Conservation (phyloP, 2,797 vertebrate species). For the Phalanger gymnotis region DNA sequence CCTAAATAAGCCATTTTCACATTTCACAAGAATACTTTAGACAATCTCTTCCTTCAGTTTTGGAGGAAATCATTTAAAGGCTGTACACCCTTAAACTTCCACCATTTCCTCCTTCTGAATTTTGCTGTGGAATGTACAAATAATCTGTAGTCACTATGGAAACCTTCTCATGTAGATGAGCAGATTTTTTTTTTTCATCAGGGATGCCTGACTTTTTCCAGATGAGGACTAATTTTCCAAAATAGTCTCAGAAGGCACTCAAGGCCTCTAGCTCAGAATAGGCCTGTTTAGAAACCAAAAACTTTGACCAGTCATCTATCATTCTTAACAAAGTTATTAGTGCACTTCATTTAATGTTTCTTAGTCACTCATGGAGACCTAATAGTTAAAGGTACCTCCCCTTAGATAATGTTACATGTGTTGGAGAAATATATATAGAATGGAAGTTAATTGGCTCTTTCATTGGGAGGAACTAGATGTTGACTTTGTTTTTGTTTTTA, state of each 20-base stretch:
- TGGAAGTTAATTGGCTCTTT: neutral
- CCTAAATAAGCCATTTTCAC: neutral
- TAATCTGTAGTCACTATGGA: neutral
- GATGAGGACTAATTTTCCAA: neutral
- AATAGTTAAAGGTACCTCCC: neutral
- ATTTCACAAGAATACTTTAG: neutral
- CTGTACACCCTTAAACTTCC: neutral
- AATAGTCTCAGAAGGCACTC: neutral
- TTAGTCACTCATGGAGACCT: neutral
- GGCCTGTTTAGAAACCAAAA: neutral
- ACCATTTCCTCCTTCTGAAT: neutral
- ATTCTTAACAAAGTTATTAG: neutral
- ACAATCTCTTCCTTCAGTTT: neutral
- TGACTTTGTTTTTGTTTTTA: neutral
- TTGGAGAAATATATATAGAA: neutral
- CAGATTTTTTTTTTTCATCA: neutral
- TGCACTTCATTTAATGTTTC: neutral
- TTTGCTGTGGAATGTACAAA: neutral
- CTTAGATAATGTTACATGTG: neutral
- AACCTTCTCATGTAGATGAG: neutral
- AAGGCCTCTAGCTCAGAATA: neutral
- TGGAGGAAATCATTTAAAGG: neutral
- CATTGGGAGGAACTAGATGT: neutral
- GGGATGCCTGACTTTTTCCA: neutral
- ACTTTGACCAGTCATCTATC: neutral